Percentiles rank a stretch among this genome's conserved stretches.
phyloP scores from a whole-genome alignment of 1,140 invertebrate species.

The Adoxophyes honmai region DNA sequence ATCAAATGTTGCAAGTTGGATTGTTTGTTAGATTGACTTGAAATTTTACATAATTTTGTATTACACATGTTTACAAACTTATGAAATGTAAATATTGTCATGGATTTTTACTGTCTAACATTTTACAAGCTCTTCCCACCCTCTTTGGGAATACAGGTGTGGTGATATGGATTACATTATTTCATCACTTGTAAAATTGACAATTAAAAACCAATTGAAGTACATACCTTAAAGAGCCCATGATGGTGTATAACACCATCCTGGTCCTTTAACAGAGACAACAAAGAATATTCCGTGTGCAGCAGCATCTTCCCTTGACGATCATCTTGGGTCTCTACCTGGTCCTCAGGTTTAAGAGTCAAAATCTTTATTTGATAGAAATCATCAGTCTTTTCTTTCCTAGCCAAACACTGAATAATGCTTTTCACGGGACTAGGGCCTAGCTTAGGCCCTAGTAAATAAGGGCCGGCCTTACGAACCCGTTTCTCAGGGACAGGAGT shows the following conservation, averaged over 20 bases:
- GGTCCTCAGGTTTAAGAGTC: constrained; percentile 75
- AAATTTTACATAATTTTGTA: too few relatives aligned
- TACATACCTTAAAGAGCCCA: constrained; percentile 86
- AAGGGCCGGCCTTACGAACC: constrained; percentile 81
- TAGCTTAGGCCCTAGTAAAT: constrained; percentile 84
- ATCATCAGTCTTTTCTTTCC: constrained; percentile 85
- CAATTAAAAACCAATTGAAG: neutral
- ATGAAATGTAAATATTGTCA: too few relatives aligned
- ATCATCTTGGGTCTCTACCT: constrained; percentile 86
- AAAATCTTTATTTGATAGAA: constrained; percentile 88
- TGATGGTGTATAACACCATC: constrained; percentile 89
- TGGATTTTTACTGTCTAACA: neutral
- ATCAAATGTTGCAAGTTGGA: too few relatives aligned
- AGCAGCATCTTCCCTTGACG: constrained; percentile 89
- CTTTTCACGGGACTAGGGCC: constrained; percentile 87
- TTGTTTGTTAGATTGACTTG: too few relatives aligned
- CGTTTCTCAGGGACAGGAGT: constrained; percentile 68
- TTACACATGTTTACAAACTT: too few relatives aligned
- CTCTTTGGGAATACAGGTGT: too few relatives aligned
- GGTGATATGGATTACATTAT: too few relatives aligned
- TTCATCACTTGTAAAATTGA: neutral
- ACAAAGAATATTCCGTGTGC: constrained; percentile 88
- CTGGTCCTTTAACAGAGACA: constrained; percentile 84
- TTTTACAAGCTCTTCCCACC: too few relatives aligned
- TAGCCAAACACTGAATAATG: constrained; percentile 88